A percentile compares a stretch with the other conserved stretches of the same genome.
phyloP scores from a whole-genome alignment of 2,888 invertebrate genomes.

The Torymus tubicola region DNA sequence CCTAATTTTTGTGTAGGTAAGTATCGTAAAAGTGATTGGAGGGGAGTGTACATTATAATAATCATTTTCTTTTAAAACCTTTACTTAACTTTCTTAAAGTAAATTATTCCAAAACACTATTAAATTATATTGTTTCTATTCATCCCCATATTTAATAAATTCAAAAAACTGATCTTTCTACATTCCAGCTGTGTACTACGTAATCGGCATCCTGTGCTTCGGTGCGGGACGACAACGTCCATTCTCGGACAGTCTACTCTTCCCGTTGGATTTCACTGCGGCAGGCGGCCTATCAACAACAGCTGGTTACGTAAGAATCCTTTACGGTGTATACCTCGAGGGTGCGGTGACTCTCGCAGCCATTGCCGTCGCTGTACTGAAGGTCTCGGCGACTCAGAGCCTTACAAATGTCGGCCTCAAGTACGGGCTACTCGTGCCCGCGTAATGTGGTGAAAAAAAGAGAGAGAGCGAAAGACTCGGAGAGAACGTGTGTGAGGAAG shows the following conservation, averaged over 20 bases:
- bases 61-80: no score
- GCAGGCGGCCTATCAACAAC: conserved; percentile 83
- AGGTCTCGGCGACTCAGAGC: conserved; percentile 79
- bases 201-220: conserved; percentile 80
- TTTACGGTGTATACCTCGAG: conserved; percentile 84
- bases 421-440: conserved; percentile 78
- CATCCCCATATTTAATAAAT: neutral
- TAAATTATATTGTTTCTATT: neutral
- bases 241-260: conserved; percentile 80
- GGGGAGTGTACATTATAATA: no score
- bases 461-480: no score
- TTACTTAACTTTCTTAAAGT: no score
- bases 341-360: conserved; percentile 82
- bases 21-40: no score
- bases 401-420: conserved; percentile 79
- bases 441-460: conserved; percentile 62
- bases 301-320: conserved; percentile 79
- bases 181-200: conserved; percentile 78
- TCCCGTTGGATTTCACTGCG: conserved; percentile 84
- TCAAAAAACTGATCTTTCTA: neutral
- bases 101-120: no score
- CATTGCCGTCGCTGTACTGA: conserved; percentile 80
- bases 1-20: no score
- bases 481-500: no score
- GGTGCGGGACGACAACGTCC: conserved; percentile 79